Base-by-base conservation (phyloP, 92 coral and sea anemone genomes). In the Plumapathes pennacea region DNA sequence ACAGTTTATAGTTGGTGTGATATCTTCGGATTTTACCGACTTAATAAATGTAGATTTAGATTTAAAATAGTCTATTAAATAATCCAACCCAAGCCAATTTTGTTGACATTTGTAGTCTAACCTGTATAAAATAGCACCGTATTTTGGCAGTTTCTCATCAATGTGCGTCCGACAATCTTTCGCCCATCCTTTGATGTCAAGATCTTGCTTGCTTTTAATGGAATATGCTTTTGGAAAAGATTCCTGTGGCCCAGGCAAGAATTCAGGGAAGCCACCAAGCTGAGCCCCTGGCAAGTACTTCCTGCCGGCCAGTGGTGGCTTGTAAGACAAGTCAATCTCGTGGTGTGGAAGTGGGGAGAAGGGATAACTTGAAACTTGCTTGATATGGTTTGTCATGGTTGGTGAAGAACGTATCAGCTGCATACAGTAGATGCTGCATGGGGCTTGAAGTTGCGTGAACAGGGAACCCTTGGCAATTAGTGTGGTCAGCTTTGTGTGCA, bases 201-300 rank as follows among this genome's bases (percentile, higher is more conserved):
- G 53, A 43, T 37, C 46, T 18, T 53, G 50, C 21, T 63, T 39
- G 24, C 59, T 49, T 20, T 60, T 41, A 29, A 64, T 67, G 52
- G 38, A 41, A 53, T 58, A 62, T 23, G 77, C 76, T 14, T 40
- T 37, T 27, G 92, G 92, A 14, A 78, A 68, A 27, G 58, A 48
- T 17, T 38, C 20, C 50, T 79, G 19, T 5, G 87, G 92, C 10
- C 57, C 66, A 25, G 76, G 62, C 25, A 85, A 69, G 67, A 60
- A 80, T 47, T 74, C 65, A 52, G 92, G 92, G 55, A 85, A 73
- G 5, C 81, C 87, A n/a, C 34, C 57, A 20, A 53, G 43, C 2
- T 49, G 22, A 15, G 87, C 68, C 10, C 84, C 83, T 5, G 92
- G 83, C 8, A 85, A 33, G 49, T 55, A 62, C 14, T 59, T 53